These are phyloP conservation scores for Pelecanoides urinatrix DNA, from an alignment of 2,113 vertebrate genomes.

Conservation along the genomic window DNA sequence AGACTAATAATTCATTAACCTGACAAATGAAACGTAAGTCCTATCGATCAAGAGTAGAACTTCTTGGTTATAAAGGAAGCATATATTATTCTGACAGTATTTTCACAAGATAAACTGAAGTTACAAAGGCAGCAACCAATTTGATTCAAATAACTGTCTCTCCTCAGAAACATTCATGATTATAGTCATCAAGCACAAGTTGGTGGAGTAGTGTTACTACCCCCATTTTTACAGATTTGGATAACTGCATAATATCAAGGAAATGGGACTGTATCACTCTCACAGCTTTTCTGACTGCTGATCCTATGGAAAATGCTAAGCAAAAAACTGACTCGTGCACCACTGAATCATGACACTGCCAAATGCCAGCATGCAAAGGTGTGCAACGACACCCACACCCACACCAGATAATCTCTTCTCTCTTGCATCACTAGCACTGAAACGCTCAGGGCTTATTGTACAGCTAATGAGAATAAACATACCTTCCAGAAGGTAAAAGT, in stretches of 20 bases:
- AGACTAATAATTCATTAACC: constrained; percentile 66
- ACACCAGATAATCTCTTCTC: not conserved
- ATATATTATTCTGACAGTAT: constrained; percentile 69
- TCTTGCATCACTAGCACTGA: not conserved
- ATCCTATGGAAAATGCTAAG: not conserved
- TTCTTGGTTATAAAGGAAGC: constrained; percentile 56
- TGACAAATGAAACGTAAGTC: constrained; percentile 63
- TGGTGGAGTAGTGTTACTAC: not conserved
- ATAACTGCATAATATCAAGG: not conserved
- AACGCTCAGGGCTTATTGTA: not conserved
- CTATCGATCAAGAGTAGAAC: constrained; percentile 62
- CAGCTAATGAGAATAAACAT: not conserved
- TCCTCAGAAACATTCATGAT: constrained; percentile 22
- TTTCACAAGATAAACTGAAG: constrained; percentile 63
- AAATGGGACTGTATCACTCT: not conserved
- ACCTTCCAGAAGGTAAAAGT: not conserved
- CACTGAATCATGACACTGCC: not conserved
- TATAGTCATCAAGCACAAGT: constrained; percentile 33
- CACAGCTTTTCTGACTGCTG: not conserved
- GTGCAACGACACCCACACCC: not conserved
- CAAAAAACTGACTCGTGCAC: not conserved
- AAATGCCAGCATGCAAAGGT: not conserved
- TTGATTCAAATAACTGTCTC: constrained; percentile 63
- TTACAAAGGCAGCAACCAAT: constrained; percentile 51
- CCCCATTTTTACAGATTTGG: not conserved